A percentile compares a stretch with the other conserved stretches of the same genome.
These are phyloP conservation scores for Atherinomorus stipes DNA, from an alignment of 2,113 vertebrate species.

Conservation along the genomic window DNA sequence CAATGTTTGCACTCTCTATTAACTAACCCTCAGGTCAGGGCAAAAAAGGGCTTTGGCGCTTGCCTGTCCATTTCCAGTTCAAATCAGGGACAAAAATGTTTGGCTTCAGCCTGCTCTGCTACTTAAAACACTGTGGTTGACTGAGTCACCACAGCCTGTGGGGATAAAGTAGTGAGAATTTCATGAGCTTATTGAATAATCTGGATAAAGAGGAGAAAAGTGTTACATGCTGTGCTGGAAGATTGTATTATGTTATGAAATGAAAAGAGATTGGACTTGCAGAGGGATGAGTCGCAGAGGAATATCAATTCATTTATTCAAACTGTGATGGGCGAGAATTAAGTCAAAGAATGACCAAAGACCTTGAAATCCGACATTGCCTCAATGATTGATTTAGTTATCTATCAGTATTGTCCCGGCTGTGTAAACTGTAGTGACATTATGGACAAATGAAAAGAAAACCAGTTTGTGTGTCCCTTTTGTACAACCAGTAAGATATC, in stretches of 20 bases:
- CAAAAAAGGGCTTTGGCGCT: slow-evolving; percentile 20
- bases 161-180: slow-evolving; percentile 11
- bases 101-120: slow-evolving; percentile 44
- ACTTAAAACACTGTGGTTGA: slow-evolving; percentile 19
- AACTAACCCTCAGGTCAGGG: slow-evolving; percentile 51
- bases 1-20: slow-evolving; percentile 64
- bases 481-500: slow-evolving; percentile 24
- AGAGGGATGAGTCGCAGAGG: slow-evolving; percentile 20
- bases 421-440: slow-evolving; percentile 52
- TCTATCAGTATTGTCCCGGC: slow-evolving; percentile 41
- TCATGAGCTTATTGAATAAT: slow-evolving; percentile 52
- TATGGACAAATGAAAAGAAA: slow-evolving; percentile 15
- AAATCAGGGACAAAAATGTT: slow-evolving; percentile 50
- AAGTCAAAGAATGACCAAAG: slow-evolving; percentile 3
- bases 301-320: slow-evolving; percentile 16
- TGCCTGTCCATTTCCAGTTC: slow-evolving; percentile 45
- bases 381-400: slow-evolving; percentile 41
- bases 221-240: slow-evolving; percentile 14
- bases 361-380: slow-evolving; percentile 28
- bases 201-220: slow-evolving; percentile 16
- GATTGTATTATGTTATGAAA: slow-evolving; percentile 23
- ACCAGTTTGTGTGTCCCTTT: slow-evolving; percentile 2
- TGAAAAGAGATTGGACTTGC: slow-evolving; percentile 13
- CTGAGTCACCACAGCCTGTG: slow-evolving; percentile 28
- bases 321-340: background rate